Evolutionary conservation across 1,140 invertebrate genomes (phyloP).

Genomic region (Gryllus bimaculatus): DNA sequence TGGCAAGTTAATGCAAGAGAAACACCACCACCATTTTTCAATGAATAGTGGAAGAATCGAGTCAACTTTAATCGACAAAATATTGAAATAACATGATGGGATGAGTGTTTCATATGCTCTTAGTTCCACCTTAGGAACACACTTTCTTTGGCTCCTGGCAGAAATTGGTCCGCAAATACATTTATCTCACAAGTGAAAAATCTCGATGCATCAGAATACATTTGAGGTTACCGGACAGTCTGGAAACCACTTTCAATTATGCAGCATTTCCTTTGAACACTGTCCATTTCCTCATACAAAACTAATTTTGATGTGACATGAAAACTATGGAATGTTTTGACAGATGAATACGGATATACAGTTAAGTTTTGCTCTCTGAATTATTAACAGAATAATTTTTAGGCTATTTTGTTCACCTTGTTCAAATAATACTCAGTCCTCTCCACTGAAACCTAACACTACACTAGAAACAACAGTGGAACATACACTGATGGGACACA

Average conservation of each 20-base stretch:
- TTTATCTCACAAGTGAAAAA: conserved; percentile 20
- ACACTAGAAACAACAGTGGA: conserved; percentile 6
- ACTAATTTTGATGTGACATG: conserved; percentile 19
- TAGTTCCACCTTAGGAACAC: conserved; percentile 19
- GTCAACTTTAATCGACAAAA: neutral
- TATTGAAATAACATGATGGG: neutral
- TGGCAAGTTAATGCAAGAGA: neutral
- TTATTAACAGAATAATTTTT: conserved; percentile 29
- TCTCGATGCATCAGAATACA: conserved; percentile 15
- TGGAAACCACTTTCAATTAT: neutral
- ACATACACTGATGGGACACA: conserved; percentile 5
- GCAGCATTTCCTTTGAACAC: neutral
- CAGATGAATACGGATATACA: conserved; percentile 9
- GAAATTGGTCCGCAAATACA: conserved; percentile 20
- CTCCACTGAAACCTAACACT: conserved; percentile 40
- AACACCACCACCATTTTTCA: neutral
- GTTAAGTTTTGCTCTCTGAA: neutral
- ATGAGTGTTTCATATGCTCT: neutral
- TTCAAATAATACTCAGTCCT: conserved; percentile 67
- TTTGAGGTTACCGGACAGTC: neutral
- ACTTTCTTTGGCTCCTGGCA: conserved; percentile 7
- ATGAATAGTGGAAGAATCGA: too few species aligned
- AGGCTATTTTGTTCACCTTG: conserved; percentile 68
- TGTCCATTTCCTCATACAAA: neutral
- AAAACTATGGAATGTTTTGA: conserved; percentile 21